A percentile compares a stretch with the other conserved stretches of the same genome.
These are phyloP conservation scores for Drosophila arizonae DNA, from an alignment of 1,140 invertebrate species.

Conservation along the genomic window DNA sequence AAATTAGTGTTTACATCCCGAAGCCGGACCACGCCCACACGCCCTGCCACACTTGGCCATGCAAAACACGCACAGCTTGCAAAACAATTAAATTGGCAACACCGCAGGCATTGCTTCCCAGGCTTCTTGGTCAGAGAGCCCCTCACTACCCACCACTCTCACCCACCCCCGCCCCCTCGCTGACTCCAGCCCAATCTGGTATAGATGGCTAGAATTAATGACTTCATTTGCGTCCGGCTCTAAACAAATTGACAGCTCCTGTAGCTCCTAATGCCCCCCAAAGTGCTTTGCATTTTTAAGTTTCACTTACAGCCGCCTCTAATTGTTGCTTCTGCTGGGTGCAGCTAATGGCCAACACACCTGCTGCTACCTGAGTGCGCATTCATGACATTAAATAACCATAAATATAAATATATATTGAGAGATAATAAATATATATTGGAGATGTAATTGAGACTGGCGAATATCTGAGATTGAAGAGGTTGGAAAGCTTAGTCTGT, in stretches of 20 bases:
- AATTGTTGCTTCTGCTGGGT: background rate
- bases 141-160: background rate
- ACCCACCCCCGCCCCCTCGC: too few relatives aligned
- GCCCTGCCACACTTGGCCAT: constrained; percentile 37
- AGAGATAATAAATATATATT: too few relatives aligned
- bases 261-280: constrained; percentile 19
- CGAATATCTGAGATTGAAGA: too few relatives aligned
- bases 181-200: too few relatives aligned
- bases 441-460: too few relatives aligned
- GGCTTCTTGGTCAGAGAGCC: background rate
- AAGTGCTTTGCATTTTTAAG: constrained; percentile 36
- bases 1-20: constrained; percentile 43
- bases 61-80: constrained; percentile 69
- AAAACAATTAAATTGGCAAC: constrained; percentile 66
- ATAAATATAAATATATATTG: too few relatives aligned
- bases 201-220: constrained; percentile 56
- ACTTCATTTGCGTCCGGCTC: constrained; percentile 41
- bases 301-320: background rate
- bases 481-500: too few relatives aligned
- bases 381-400: background rate
- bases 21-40: constrained; percentile 10
- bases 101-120: constrained; percentile 23
- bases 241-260: constrained; percentile 52
- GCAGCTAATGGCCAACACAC: background rate
- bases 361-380: background rate